phyloP scores from a whole-genome alignment of 2,113 vertebrate species.

The Enhydra lutris region DNA sequence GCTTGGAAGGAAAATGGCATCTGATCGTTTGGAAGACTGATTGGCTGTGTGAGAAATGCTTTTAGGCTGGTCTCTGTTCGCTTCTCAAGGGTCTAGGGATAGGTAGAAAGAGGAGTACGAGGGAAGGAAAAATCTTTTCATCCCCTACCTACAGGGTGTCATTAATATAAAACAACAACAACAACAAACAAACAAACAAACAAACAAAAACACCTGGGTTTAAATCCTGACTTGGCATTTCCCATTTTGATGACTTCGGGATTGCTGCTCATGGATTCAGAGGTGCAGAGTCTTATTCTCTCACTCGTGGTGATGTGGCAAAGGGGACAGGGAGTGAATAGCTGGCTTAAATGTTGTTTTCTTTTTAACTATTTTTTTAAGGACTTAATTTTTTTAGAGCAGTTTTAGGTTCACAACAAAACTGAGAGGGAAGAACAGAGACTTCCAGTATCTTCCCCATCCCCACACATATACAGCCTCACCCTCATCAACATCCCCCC shows the following conservation, averaged over 20 bases:
- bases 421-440: not conserved
- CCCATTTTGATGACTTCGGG: not conserved
- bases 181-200: no score
- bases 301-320: not conserved
- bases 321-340: not conserved
- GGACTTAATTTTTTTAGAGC: not conserved
- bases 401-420: not conserved
- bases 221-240: not conserved
- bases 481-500: no score
- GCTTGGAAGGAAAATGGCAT: not conserved
- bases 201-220: not conserved
- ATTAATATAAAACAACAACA: not conserved
- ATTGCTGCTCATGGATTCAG: not conserved
- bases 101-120: not conserved
- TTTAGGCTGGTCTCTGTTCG: not conserved
- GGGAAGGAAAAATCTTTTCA: not conserved
- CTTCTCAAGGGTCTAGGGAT: not conserved
- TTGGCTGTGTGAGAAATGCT: not conserved
- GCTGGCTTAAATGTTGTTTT: not conserved
- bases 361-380: not conserved
- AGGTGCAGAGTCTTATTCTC: accelerated
- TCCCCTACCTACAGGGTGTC: accelerated
- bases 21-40: not conserved
- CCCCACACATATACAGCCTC: accelerated
- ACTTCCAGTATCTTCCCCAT: accelerated